These are phyloP conservation scores for Spialia ferax DNA, from an alignment of 2,888 invertebrate genomes.

Conservation along the genomic window DNA sequence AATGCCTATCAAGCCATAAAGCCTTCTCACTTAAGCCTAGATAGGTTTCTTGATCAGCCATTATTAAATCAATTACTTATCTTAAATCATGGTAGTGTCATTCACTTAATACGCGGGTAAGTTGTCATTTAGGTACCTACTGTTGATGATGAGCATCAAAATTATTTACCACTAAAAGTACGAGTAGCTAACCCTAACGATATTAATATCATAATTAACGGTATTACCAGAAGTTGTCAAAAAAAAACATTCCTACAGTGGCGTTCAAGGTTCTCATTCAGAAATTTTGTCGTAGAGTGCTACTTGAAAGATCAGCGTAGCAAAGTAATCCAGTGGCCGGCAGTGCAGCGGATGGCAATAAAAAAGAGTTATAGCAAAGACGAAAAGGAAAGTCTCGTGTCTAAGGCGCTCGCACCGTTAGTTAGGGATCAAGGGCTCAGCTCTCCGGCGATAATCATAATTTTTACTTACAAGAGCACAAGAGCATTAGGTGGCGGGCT, in stretches of 20 bases:
- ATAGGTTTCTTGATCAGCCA: too few species aligned
- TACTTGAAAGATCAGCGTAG: conserved; percentile 52
- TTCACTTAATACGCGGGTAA: too few species aligned
- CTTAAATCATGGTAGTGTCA: too few species aligned
- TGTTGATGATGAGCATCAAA: too few species aligned
- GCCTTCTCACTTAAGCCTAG: too few species aligned
- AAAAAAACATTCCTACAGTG: not conserved
- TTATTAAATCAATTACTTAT: too few species aligned
- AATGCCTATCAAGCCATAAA: too few species aligned
- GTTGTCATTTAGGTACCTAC: too few species aligned
- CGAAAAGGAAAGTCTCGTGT: conserved; percentile 83
- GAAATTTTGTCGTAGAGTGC: conserved; percentile 28
- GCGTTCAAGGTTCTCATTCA: conserved; percentile 2
- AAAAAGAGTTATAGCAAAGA: conserved; percentile 86
- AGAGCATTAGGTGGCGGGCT: conserved; percentile 78
- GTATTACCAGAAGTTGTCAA: too few species aligned
- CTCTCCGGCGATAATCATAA: conserved; percentile 85
- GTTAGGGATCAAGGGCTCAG: conserved; percentile 84
- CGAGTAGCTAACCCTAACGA: too few species aligned
- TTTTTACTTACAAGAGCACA: conserved; percentile 85
- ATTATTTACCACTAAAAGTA: too few species aligned
- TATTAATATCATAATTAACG: too few species aligned
- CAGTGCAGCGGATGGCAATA: conserved; percentile 77
- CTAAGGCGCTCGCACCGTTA: conserved; percentile 73
- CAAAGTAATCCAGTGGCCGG: conserved; percentile 78